phyloP scores from a whole-genome alignment of 1,140 invertebrate genomes.

The Tetragnatha versicolor region DNA sequence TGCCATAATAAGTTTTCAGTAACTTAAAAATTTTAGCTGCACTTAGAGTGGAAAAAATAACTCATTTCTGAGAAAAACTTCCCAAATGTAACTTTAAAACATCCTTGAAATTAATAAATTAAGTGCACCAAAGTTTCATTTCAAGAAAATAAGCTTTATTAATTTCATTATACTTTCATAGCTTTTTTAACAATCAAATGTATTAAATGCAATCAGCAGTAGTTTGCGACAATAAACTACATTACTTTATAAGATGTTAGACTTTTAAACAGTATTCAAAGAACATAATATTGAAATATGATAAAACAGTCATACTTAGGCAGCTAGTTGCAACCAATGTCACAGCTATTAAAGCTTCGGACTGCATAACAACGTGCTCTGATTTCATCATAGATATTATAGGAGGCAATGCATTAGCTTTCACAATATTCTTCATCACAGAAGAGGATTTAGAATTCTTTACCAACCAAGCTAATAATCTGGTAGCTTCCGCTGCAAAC shows the following conservation, averaged over 20 bases:
- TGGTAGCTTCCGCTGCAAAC: conserved; percentile 75
- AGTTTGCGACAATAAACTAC: too few relatives aligned
- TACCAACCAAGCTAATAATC: conserved; percentile 81
- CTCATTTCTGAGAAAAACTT: too few relatives aligned
- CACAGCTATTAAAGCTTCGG: conserved; percentile 74
- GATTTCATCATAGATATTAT: conserved; percentile 82
- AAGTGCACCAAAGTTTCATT: too few relatives aligned
- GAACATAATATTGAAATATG: neutral
- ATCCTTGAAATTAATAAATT: neutral
- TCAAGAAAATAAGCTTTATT: too few relatives aligned
- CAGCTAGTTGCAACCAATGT: conserved; percentile 60
- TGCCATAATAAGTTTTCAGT: too few relatives aligned
- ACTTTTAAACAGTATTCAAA: neutral
- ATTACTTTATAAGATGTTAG: neutral
- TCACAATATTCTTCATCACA: conserved; percentile 71
- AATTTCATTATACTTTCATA: too few relatives aligned
- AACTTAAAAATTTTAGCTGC: too few relatives aligned
- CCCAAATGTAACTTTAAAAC: neutral
- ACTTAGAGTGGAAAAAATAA: too few relatives aligned
- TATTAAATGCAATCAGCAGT: too few relatives aligned
- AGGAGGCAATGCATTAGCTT: conserved; percentile 74
- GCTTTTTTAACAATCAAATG: too few relatives aligned
- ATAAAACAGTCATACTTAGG: conserved; percentile 36
- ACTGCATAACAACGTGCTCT: conserved; percentile 86
- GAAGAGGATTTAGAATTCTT: conserved; percentile 74